A percentile compares a stretch with the other conserved stretches of the same genome.
Conservation (phyloP, 2,888 invertebrate species). For the Drosophila formosana region DNA sequence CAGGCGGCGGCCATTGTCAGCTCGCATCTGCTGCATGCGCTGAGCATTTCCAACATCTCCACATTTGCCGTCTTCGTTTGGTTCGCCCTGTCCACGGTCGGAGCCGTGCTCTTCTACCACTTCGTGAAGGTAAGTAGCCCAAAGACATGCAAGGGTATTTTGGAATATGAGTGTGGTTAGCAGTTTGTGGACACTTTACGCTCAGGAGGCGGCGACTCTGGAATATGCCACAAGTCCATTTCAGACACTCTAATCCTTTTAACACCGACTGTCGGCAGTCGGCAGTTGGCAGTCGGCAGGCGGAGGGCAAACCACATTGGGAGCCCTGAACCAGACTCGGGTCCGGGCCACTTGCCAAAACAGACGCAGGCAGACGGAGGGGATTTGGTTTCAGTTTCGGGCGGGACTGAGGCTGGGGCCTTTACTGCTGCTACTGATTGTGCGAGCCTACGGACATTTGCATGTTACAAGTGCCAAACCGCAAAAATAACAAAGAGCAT, state of each 20-base stretch:
- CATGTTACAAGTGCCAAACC: slow-evolving; percentile 76
- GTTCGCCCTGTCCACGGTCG: slow-evolving; percentile 90
- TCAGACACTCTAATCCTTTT: slow-evolving; percentile 73
- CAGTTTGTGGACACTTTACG: slow-evolving; percentile 16
- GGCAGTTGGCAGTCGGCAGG: slow-evolving; percentile 4
- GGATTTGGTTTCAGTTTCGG: slow-evolving; percentile 61
- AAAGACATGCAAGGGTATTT: neutral
- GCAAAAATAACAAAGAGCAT: slow-evolving; percentile 66
- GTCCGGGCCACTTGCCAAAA: slow-evolving; percentile 33
- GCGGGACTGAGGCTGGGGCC: slow-evolving; percentile 22
- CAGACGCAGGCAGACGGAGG: slow-evolving; percentile 17
- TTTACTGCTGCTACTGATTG: slow-evolving; percentile 18
- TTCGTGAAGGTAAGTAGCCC: slow-evolving; percentile 90
- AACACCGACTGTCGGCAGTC: slow-evolving; percentile 42
- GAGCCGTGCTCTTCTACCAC: slow-evolving; percentile 93
- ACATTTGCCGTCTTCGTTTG: slow-evolving; percentile 92
- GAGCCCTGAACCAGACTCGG: slow-evolving; percentile 1
- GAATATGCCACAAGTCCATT: slow-evolving; percentile 54
- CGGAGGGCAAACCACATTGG: slow-evolving; percentile 40
- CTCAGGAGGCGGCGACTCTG: slow-evolving; percentile 21
- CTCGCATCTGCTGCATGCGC: slow-evolving; percentile 89
- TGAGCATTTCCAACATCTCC: slow-evolving; percentile 91
- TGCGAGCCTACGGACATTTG: slow-evolving; percentile 52
- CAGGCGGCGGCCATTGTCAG: slow-evolving; percentile 92
- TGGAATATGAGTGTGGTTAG: neutral